phyloP scores from a whole-genome alignment of 2,113 vertebrate species.

The Dryoscopus gambensis region DNA sequence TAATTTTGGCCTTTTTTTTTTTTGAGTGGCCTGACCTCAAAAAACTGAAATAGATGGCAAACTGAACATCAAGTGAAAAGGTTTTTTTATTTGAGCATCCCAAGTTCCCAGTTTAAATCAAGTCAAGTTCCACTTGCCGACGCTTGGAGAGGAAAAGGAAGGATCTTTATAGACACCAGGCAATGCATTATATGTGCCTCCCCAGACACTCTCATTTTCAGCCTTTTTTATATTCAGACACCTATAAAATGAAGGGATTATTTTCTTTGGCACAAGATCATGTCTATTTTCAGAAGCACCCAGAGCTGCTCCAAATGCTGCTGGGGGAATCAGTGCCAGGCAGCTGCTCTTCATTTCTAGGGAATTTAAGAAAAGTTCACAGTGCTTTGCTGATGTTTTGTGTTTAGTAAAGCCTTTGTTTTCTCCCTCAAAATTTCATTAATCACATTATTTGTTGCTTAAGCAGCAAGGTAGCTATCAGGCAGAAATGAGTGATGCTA shows the following conservation, averaged over 20 bases:
- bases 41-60: background rate
- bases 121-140: background rate
- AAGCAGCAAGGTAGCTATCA: background rate
- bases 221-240: background rate
- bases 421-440: background rate
- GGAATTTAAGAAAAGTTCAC: background rate
- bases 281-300: conserved; percentile 16
- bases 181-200: background rate
- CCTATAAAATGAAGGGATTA: conserved; percentile 18
- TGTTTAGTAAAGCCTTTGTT: background rate
- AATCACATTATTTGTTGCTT: background rate
- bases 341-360: conserved; percentile 48
- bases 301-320: background rate
- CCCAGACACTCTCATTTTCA: background rate
- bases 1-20: background rate
- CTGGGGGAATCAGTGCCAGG: background rate
- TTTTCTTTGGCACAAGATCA: background rate
- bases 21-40: background rate
- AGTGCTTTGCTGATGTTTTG: background rate
- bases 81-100: background rate
- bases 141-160: background rate
- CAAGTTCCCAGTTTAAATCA: background rate
- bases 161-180: background rate
- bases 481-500: background rate
- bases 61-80: background rate